Evolutionary conservation across 2,888 invertebrate species (phyloP), one percentile per base, ranked within the genome.

Genomic region (Anorthoa munda): DNA sequence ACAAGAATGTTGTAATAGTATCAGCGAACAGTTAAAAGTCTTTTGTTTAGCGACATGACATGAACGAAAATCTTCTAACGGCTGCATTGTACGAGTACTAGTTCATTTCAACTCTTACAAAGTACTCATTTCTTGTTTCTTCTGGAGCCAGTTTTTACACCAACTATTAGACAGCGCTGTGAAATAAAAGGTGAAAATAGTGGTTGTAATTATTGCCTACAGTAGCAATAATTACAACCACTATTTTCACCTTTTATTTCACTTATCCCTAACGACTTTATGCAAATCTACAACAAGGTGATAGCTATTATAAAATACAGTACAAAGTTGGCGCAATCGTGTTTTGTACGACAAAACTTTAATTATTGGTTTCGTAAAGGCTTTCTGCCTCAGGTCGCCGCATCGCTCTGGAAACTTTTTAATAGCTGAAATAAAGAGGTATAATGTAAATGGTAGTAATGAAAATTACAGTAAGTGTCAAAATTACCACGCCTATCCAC

Each of bases 331-430:
- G 7, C 1, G 31, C n/a, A n/a, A n/a, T n/a, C n/a, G n/a, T n/a
- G n/a, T n/a, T 85, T 75, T 79, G 72, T 74, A 75, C 31, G 51
- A 66, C 15, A 12, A 84, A 90, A 89, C 87, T 90, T 90, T 91
- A 88, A 90, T 87, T 88, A 89, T 89, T 86, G 87, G 86, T 85
- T 81, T 26, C 53, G 67, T 66, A 77, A 85, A 78, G 75, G 75
- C 75, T 80, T 84, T 78, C 74, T 60, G 31, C n/a, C n/a, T n/a
- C n/a, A n/a, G n/a, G n/a, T n/a, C n/a, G n/a, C n/a, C n/a, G n/a
- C n/a, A n/a, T n/a, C n/a, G n/a, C n/a, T n/a, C n/a, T n/a, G n/a
- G n/a, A n/a, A n/a, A n/a, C n/a, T n/a, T n/a, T n/a, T n/a, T n/a
- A n/a, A n/a, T n/a, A n/a, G n/a, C n/a, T n/a, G n/a, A n/a, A n/a